phyloP scores from a whole-genome alignment of 2,113 vertebrate species.

The Pseudonaja textilis region DNA sequence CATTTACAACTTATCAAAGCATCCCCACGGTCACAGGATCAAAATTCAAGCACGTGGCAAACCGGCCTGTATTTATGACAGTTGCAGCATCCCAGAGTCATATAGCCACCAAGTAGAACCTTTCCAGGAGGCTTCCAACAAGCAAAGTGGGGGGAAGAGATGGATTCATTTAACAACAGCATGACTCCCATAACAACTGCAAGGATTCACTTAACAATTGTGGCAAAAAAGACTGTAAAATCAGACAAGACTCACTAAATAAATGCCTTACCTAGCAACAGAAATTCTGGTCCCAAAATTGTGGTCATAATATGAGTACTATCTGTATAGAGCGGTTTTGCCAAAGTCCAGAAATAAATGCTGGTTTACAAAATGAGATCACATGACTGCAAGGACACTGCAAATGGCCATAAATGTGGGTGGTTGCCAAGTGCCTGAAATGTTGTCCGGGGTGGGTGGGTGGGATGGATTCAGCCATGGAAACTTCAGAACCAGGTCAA shows the following conservation, averaged over 20 bases:
- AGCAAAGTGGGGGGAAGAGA: not conserved
- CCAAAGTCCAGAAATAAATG: no score
- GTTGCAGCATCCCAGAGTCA: not conserved
- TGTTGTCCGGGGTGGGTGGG: not conserved
- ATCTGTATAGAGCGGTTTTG: not conserved
- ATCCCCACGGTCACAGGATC: not conserved
- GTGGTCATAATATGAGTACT: not conserved
- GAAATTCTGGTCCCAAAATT: not conserved
- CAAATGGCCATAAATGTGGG: not conserved
- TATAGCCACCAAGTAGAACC: not conserved
- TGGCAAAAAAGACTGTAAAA: not conserved
- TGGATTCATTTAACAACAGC: not conserved
- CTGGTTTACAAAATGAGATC: no score
- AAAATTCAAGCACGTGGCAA: not conserved
- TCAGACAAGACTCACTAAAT: not conserved
- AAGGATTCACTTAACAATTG: not conserved
- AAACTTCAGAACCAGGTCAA: not conserved
- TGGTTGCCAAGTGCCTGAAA: not conserved
- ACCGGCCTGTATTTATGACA: not conserved
- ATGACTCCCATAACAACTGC: not conserved
- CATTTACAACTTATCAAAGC: not conserved
- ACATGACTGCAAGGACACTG: no score
- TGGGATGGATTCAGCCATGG: no score
- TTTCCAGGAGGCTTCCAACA: not conserved
- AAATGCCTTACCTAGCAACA: not conserved